Base-by-base conservation (phyloP, 2,113 vertebrate species). In the Mionectes macconnelli region DNA sequence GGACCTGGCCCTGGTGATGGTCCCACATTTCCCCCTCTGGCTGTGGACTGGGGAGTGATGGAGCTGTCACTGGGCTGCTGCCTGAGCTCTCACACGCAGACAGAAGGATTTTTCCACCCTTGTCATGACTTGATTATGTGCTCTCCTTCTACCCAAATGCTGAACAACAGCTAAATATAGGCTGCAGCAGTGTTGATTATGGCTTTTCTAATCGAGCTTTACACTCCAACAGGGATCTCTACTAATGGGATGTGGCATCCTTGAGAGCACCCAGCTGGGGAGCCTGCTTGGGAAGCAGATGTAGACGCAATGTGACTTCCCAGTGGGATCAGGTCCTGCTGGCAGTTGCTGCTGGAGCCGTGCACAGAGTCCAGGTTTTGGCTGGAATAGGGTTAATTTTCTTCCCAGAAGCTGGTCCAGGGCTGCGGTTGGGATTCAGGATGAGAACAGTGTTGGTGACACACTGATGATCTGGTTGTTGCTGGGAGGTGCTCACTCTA, bases 151-250 rank as follows among this genome's bases (percentile, higher is more conserved):
- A 60, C 56, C 72, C 70, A 73, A 85, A 62, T 9, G 35, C 74
- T 1, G 0, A 93, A 57, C 8, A 21, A 47, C 68, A 67, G 93
- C 89, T 97, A 86, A 93, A 94, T 76, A 88, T 80, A 84, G 82
- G 79, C 81, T 68, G 60, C 23, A 73, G 10, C 24, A 35, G 66
- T 0, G 0, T 17, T 79, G 79, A 74, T 87, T 78, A 67, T 57
- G 69, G 63, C 70, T 91, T 72, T 85, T 90, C 91, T 96, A 79
- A 86, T 75, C 67, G 89, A 80, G 70, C 56, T 90, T 80, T 89
- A n/a, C 66, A 44, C 53, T 90, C 73, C 50, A 15, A 56, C 69
- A 23, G 64, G 81, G 69, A 70, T 78, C 73, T 70, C 83, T 42
- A 0, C 57, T 94, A 60, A 77, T 75, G 72, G 91, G 62, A 93